These are phyloP conservation scores for Cuniculus paca DNA, from an alignment of 2,797 vertebrate genomes.

Conservation along the genomic window DNA sequence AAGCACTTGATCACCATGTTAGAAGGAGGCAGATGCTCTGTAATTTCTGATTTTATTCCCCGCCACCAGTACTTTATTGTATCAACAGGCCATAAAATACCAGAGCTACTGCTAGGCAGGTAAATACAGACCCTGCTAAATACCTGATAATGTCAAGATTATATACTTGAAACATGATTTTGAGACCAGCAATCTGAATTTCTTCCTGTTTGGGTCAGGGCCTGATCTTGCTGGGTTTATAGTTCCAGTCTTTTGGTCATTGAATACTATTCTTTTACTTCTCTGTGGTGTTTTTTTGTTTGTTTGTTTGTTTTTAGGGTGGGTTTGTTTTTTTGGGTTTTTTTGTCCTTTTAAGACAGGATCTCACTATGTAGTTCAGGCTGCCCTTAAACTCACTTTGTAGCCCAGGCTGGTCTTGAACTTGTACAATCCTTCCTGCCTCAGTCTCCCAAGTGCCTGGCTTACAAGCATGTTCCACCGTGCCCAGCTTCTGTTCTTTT, in stretches of 20 bases:
- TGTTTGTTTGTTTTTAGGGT: too few species aligned
- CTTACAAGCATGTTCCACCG: too few species aligned
- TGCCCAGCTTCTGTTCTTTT: background rate
- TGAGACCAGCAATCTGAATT: slow-evolving; percentile 96
- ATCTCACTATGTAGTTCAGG: too few species aligned
- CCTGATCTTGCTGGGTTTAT: background rate
- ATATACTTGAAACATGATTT: slow-evolving; percentile 97
- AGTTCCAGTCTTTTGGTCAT: background rate
- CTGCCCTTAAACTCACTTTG: too few species aligned
- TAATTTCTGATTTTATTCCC: background rate
- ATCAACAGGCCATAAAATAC: slow-evolving; percentile 98
- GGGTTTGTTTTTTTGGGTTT: too few species aligned
- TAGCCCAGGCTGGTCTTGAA: too few species aligned
- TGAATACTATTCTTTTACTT: background rate
- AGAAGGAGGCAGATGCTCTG: background rate
- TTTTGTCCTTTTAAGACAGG: too few species aligned
- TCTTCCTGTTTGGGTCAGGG: slow-evolving; percentile 95
- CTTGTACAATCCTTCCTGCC: too few species aligned
- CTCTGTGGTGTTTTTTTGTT: too few species aligned
- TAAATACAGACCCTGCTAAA: slow-evolving; percentile 98
- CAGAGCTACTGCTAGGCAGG: slow-evolving; percentile 96
- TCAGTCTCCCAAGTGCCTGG: too few species aligned
- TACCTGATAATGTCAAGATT: slow-evolving; percentile 99
- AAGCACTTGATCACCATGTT: background rate
- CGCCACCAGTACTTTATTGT: slow-evolving; percentile 56